Evolutionary conservation across 2,888 invertebrate genomes (phyloP), one percentile per base, ranked within the genome.

Genomic region (Alloplasta piceator): DNA sequence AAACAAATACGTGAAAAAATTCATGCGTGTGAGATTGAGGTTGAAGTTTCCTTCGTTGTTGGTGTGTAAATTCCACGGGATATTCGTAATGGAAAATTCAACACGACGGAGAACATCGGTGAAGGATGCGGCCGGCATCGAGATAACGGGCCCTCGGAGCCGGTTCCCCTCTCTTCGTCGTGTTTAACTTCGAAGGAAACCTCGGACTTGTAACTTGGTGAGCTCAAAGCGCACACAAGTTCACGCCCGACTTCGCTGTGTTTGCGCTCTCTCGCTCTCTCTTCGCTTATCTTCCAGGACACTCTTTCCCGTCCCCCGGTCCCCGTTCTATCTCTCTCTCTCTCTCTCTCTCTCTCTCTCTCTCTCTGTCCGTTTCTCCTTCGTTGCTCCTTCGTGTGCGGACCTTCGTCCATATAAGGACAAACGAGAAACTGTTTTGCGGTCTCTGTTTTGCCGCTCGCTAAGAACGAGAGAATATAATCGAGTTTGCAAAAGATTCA

Each of bases 341-440:
- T n/a, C n/a, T n/a, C n/a, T n/a, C n/a, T n/a, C n/a, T n/a, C n/a
- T n/a, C n/a, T n/a, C n/a, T n/a, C n/a, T n/a, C n/a, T n/a, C n/a
- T 70, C 43, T 39, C 55, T 41, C 38, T 43, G 12, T 50, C 14
- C 12, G 12, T 55, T 58, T 58, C 66, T 50, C 66, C 56, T 16
- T 38, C 56, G 10, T 39, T 41, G 26, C 76, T 41, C 66, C 75
- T 58, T 63, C 46, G 64, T 68, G 73, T 75, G 78, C 46, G 41
- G 26, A 26, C 26, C 26, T 26, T 3, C 26, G 26, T 26, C 84
- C 83, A 79, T 83, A 85, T 81, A 83, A 81, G 83, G 84, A 81
- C 79, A 85, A 83, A 82, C 80, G 75, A 83, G 82, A 80, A 77
- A 73, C 76, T 73, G 63, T 78, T 56, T 43, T 71, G 58, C 64